phyloP scores from a whole-genome alignment of 2,113 vertebrate species.

The Petrocephalus zakoni region DNA sequence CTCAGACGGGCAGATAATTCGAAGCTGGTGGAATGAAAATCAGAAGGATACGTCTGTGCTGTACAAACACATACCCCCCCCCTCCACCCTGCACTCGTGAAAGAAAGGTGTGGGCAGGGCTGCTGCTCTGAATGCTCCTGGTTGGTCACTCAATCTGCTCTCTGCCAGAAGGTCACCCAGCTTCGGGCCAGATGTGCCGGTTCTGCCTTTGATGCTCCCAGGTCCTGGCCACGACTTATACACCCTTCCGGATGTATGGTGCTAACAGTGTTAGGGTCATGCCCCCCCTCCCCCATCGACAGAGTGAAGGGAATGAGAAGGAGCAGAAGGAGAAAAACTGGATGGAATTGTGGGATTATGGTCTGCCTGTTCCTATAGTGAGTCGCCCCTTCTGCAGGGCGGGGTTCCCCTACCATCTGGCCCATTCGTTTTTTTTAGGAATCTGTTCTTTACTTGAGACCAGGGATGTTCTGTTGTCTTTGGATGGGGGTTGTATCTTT shows the following conservation, averaged over 20 bases:
- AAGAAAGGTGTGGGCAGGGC: not conserved
- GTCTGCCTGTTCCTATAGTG: not conserved
- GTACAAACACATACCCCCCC: not conserved
- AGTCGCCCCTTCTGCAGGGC: conserved; percentile 13
- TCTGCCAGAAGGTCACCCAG: not conserved
- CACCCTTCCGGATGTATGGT: not conserved
- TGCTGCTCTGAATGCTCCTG: not conserved
- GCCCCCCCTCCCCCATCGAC: no score
- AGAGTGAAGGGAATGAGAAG: not conserved
- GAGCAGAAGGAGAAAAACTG: not conserved
- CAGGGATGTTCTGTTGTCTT: conserved; percentile 27
- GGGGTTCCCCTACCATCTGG: conserved; percentile 33
- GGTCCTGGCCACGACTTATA: not conserved
- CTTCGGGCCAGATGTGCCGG: not conserved
- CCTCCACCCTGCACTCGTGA: not conserved
- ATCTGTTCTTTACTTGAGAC: conserved; percentile 14
- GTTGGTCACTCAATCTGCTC: not conserved
- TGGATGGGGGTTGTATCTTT: conserved; percentile 36
- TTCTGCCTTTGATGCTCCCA: no score
- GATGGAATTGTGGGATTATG: not conserved
- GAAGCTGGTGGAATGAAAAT: conserved; percentile 25
- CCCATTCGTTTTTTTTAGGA: conserved; percentile 43
- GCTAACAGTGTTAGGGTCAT: no score
- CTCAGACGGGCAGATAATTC: conserved; percentile 29
- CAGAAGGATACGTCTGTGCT: conserved; percentile 25